Evolutionary conservation across 2,797 vertebrate species (phyloP), one percentile per base, ranked within the genome.

Genomic region (Acrocephalus scirpaceus): DNA sequence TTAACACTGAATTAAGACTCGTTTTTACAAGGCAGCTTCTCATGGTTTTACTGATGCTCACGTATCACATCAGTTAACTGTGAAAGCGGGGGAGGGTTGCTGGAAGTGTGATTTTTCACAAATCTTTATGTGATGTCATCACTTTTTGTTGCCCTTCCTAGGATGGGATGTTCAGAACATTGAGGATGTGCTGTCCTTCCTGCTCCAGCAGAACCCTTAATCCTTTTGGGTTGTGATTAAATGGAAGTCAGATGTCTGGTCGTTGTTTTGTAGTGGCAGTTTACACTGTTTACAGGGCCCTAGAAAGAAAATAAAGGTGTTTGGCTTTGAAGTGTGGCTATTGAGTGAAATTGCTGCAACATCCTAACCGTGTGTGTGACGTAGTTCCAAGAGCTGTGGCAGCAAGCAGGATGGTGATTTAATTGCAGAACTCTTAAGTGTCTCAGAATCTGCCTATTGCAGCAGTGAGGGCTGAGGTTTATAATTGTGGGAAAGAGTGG

Each of bases 1-100:
- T 95, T 94, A 90, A 81, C 79, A 79, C 38, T 92, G 69, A 92
- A 91, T 95, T 96, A 90, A 97, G 94, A 36, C 50, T 76, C 86
- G 29, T 65, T 97, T 91, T 92, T 96, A 94, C 36, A 74, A 79
- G 92, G 80, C 80, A 84, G 34, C 79, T 92, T 92, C 44, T 58
- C 3, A 8, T 91, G 45, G 27, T 81, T 96, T 81, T 87, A 66
- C 67, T 29, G 92, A 45, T 70, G 77, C 19, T 93, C 75, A 53
- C 2, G 1, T 86, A 87, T 44, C 74, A 4, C 48, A 58, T 58
- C 66, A 86, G 23, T 86, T 89, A 83, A 58, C 92, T 93, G 85
- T 53, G 81, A 77, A 72, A 72, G 73, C 36, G 73, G 75, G 72
- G 66, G 53, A 64, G 53, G 25, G 27, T 88, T 88, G 69, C 78